Percentiles rank a stretch among this genome's conserved stretches.
phyloP scores from a whole-genome alignment of 2,113 vertebrate genomes.

The Brachirus orientalis region DNA sequence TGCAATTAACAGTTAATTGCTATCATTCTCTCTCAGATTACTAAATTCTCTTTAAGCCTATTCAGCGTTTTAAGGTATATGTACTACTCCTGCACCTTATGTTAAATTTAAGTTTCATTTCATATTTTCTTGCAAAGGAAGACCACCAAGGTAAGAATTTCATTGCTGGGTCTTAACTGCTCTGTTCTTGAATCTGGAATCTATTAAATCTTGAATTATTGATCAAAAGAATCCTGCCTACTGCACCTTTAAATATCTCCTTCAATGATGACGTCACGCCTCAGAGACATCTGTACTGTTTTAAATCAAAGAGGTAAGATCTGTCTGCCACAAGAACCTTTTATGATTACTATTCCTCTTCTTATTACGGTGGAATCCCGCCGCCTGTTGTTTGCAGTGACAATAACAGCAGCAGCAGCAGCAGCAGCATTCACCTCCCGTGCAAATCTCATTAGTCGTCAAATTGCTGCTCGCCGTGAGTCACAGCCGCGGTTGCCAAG shows the following conservation, averaged over 20 bases:
- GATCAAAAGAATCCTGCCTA: too few species aligned
- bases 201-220: too few species aligned
- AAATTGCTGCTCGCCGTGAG: slow-evolving; percentile 77
- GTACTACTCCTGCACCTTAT: too few species aligned
- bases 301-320: neutral
- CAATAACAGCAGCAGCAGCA: slow-evolving; percentile 56
- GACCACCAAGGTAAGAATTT: too few species aligned
- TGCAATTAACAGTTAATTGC: too few species aligned
- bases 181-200: too few species aligned
- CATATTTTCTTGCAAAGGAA: too few species aligned
- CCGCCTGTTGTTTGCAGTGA: slow-evolving; percentile 21
- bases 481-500: slow-evolving; percentile 79
- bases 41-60: too few species aligned
- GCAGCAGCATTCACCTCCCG: slow-evolving; percentile 71
- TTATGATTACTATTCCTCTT: neutral
- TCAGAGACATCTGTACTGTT: neutral
- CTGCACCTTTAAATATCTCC: slow-evolving; percentile 7
- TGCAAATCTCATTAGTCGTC: slow-evolving; percentile 79
- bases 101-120: too few species aligned
- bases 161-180: too few species aligned
- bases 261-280: neutral
- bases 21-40: too few species aligned
- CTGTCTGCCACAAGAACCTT: neutral
- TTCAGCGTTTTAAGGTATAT: too few species aligned
- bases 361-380: neutral